These are phyloP conservation scores for Wiebesia pumilae DNA, from an alignment of 1,140 invertebrate species.

Conservation along the genomic window DNA sequence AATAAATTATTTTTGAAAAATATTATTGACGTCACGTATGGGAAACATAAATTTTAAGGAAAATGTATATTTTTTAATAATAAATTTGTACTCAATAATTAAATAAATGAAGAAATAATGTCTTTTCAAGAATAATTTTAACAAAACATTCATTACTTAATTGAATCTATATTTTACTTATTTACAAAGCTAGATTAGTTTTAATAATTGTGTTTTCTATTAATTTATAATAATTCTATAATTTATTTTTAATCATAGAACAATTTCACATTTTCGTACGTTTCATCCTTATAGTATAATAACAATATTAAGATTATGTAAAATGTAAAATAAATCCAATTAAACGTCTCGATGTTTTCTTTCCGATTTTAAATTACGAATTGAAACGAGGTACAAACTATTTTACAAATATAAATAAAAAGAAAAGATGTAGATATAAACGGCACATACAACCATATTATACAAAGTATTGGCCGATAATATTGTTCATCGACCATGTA, in stretches of 20 bases:
- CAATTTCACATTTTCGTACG: neutral
- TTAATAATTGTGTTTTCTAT: neutral
- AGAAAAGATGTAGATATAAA: neutral
- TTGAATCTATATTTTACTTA: neutral
- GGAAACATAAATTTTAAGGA: too few relatives aligned
- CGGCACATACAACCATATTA: neutral
- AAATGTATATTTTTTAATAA: neutral
- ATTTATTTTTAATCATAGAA: neutral
- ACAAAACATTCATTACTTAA: neutral
- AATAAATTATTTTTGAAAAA: neutral
- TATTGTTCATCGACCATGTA: neutral
- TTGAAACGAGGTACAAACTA: conserved; percentile 1
- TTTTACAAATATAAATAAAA: conserved; percentile 5
- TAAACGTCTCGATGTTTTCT: neutral
- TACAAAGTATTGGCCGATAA: conserved; percentile 4
- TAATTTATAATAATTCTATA: neutral
- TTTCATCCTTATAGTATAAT: neutral
- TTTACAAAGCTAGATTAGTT: neutral
- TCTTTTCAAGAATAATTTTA: neutral
- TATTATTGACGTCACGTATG: too few relatives aligned
- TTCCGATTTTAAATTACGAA: neutral
- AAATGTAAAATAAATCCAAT: neutral
- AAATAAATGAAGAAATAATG: conserved; percentile 1
- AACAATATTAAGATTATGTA: neutral
- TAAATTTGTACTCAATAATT: neutral